These are phyloP conservation scores for Hemiprocne comata DNA, from an alignment of 2,113 vertebrate species.

Conservation along the genomic window DNA sequence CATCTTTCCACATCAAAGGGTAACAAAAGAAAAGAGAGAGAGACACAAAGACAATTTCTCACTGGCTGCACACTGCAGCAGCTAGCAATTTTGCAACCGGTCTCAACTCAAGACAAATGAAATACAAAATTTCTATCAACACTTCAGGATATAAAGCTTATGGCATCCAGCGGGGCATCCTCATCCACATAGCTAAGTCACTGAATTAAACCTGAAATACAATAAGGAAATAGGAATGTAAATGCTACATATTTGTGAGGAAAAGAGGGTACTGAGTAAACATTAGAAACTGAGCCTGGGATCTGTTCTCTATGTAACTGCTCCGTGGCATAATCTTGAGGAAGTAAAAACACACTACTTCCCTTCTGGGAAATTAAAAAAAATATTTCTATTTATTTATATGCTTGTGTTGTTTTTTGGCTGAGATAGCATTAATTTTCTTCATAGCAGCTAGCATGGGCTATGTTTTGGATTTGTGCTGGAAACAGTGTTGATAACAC, in stretches of 20 bases:
- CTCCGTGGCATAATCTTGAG: neutral
- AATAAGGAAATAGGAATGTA: neutral
- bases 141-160: neutral
- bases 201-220: neutral
- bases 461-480: too few species aligned
- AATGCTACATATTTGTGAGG: neutral
- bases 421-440: too few species aligned
- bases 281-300: neutral
- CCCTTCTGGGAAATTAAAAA: neutral
- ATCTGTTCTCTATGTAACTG: neutral
- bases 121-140: neutral
- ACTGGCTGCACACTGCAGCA: fast-evolving
- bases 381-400: neutral
- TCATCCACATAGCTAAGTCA: neutral
- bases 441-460: too few species aligned
- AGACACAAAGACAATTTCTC: neutral
- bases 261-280: neutral
- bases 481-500: too few species aligned
- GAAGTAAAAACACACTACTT: neutral
- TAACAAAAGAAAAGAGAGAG: neutral
- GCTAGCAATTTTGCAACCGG: neutral
- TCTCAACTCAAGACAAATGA: neutral
- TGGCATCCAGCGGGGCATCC: neutral
- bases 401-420: neutral
- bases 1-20: neutral